Base-by-base conservation (phyloP, 1,140 invertebrate genomes). In the Sitodiplosis mosellana region DNA sequence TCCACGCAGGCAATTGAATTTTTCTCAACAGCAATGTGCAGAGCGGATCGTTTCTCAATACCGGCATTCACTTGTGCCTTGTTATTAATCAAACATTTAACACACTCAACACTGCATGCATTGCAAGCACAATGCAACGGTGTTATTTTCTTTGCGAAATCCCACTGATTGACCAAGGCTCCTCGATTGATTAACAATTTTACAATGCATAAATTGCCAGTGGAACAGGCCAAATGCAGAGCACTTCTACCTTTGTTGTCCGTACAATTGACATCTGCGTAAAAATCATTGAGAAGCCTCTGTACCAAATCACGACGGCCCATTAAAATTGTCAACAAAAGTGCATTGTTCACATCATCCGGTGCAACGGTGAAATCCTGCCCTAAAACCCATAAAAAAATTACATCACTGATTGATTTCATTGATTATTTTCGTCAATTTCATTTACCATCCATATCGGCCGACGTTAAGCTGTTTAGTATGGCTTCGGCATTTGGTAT, bases 61-160 rank as follows among this genome's bases (percentile, higher is more conserved):
- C 81, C 82, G 7, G 79, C 77, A 52, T 86, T 80, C 2, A 83
- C 74, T 50, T 82, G 76, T 6, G 79, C 81, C 3, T 78, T 77
- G 27, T 72, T 66, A 47, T 70, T 69, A 27, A 86, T 55, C 8
- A 87, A 60, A 33, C 72, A 56, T 60, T 76, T 65, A 1, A 82
- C 63, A 44, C 69, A 73, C 20, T 59, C 58, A 14, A 72, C 52
- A 54, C 72, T 70, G 11, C 72, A 74, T 8, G 67, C 61, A 17
- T 71, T 72, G 1, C 83, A 80, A 4, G 83, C 82, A 55, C 80
- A 83, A 56, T 85, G 81, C 18, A 88, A 61, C 1, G 84, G 78
- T 4, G 83, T 86, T 4, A 75, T 76, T 55, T 77, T 75, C 36
- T 73, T 67, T 11, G 60, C 64, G 2, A 61, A 65, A 59, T 87